phyloP scores from a whole-genome alignment of 2,888 invertebrate genomes.

The Lucinisca nassula region DNA sequence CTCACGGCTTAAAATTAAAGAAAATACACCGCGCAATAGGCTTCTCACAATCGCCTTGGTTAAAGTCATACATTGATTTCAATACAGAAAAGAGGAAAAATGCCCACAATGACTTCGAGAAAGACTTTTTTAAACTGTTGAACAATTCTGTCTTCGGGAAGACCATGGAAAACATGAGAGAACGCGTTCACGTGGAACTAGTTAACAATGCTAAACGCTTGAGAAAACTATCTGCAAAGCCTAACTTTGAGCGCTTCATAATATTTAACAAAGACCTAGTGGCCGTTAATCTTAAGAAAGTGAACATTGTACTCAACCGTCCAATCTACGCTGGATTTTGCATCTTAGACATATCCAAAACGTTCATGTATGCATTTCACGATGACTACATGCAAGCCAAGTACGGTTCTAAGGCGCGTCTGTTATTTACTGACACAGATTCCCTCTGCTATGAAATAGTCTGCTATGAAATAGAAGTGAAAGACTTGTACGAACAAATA shows the following conservation, averaged over 20 bases:
- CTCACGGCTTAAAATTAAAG: not conserved
- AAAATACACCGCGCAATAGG: constrained; percentile 80
- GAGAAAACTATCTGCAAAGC: not conserved
- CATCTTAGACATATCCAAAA: constrained; percentile 15
- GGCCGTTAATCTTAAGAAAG: constrained; percentile 10
- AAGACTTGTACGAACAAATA: constrained; percentile 37
- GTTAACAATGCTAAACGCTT: not conserved
- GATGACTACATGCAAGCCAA: constrained; percentile 31
- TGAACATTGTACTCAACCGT: constrained; percentile 7
- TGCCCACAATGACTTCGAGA: constrained; percentile 82
- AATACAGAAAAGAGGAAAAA: constrained; percentile 73
- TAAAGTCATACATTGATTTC: constrained; percentile 77
- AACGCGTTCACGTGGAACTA: constrained; percentile 74
- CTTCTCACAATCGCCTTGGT: constrained; percentile 75
- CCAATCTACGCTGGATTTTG: constrained; percentile 14
- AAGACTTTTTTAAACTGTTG: constrained; percentile 81
- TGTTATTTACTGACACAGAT: constrained; percentile 40
- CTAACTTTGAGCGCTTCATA: not conserved
- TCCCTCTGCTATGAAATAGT: constrained; percentile 21
- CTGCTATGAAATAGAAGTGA: constrained; percentile 1
- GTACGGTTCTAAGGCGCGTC: constrained; percentile 9
- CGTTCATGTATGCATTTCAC: constrained; percentile 42
- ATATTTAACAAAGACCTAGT: not conserved
- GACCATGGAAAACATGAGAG: constrained; percentile 88
- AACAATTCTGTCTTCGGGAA: constrained; percentile 85